Conservation (phyloP, 2,888 invertebrate species). For the Chironomus tentans region DNA sequence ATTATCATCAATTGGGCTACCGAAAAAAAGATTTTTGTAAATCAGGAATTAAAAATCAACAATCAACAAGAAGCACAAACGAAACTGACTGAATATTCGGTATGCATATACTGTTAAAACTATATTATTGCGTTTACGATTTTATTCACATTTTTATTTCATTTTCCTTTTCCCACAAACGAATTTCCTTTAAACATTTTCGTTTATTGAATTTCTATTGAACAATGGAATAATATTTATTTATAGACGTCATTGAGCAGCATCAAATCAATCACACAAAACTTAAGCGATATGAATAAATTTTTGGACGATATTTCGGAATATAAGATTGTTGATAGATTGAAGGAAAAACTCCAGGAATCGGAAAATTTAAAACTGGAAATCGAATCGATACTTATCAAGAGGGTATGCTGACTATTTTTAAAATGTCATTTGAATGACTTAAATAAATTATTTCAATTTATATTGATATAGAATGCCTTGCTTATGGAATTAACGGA, state of each 20-base stretch:
- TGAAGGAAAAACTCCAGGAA: conserved; percentile 75
- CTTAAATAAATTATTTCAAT: conserved; percentile 6
- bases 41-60: conserved; percentile 66
- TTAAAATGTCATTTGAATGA: neutral
- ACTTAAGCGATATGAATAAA: conserved; percentile 84
- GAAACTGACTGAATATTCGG: conserved; percentile 79
- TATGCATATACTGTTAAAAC: conserved; percentile 39
- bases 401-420: conserved; percentile 46
- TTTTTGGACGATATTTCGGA: conserved; percentile 77
- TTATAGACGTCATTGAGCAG: conserved; percentile 75
- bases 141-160: too few species aligned
- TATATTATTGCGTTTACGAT: too few species aligned
- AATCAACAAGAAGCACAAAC: conserved; percentile 74
- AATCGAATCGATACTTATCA: conserved; percentile 73
- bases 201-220: neutral
- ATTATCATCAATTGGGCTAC: conserved; percentile 75
- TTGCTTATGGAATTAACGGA: conserved; percentile 84
- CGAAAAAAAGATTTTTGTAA: conserved; percentile 70
- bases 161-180: too few species aligned
- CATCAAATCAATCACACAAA: conserved; percentile 78
- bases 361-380: conserved; percentile 79
- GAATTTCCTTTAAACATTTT: too few species aligned
- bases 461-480: conserved; percentile 53
- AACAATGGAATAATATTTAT: conserved; percentile 29
- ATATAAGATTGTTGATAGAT: conserved; percentile 73